Evolutionary conservation across 2,797 vertebrate genomes (phyloP), one percentile per base, ranked within the genome.

Genomic region (Manis pentadactyla): DNA sequence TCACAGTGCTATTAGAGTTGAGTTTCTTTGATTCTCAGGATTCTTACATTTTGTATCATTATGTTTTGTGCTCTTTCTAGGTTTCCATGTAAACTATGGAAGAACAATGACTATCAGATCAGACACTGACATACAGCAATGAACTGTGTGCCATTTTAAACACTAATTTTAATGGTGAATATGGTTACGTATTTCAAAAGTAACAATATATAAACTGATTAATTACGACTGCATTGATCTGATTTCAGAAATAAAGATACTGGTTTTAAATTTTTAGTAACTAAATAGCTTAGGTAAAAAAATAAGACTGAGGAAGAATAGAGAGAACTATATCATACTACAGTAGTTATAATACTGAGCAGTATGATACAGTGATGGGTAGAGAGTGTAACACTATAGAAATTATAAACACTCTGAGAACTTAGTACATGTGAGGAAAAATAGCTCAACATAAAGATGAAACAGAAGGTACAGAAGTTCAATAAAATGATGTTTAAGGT

Each of bases 381-480:
- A 74, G n/a, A 68, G 57, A 85, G 64, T 53, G 17, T 46, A 81
- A 90, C 59, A 53, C 39, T 73, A 37, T 19, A 29, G 59, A 94
- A 69, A 90, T 71, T 71, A 5, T 73, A 93, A 85, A 63, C 66
- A 59, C 71, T 92, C 90, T 81, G 77, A 87, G n/a, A 90, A 75
- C 13, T 93, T 46, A 87, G 23, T 83, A 57, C 55, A 8, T 84
- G 3, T 96, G 75, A 94, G 37, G 27, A 78, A 39, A 21, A 18
- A 87, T 34, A n/a, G 3, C 31, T 93, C 29, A 74, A 71, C 61
- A 64, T 19, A 49, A 39, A 90, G 34, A 89, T n/a, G 46, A 84
- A 71, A 63, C 21, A 69, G 49, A 93, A 91, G 59, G 53, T 23
- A 79, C 14, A 69, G 34, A 55, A 85, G 23, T 86, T 82, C 46